Percentiles rank a stretch among this genome's conserved stretches.
phyloP scores from a whole-genome alignment of 2,113 vertebrate species.

The Callopanchax toddi region DNA sequence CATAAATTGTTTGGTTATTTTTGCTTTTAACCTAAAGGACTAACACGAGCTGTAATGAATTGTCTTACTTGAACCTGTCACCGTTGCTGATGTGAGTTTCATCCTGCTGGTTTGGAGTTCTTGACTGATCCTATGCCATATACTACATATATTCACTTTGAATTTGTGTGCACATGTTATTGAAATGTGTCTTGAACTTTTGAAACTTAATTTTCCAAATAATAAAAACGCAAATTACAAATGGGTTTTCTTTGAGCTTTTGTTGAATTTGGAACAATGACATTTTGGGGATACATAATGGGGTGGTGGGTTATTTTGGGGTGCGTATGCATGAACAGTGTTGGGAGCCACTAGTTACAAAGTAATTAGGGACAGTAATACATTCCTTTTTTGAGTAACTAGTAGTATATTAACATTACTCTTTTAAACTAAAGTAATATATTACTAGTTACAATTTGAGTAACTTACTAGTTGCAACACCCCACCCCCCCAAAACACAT shows the following conservation, averaged over 20 bases:
- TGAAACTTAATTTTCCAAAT: slow-evolving; percentile 78
- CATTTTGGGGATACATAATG: no score
- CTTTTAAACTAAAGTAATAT: no score
- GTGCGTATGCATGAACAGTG: no score
- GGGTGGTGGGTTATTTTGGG: no score
- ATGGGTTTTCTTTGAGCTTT: not conserved
- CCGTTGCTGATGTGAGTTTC: slow-evolving; percentile 48
- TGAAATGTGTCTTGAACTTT: slow-evolving; percentile 72
- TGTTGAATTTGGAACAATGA: no score
- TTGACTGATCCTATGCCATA: slow-evolving; percentile 44
- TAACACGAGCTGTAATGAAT: slow-evolving; percentile 50
- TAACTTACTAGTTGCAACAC: no score
- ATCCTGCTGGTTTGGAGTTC: slow-evolving; percentile 54
- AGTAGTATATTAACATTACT: no score
- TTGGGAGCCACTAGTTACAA: no score
- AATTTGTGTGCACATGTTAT: slow-evolving; percentile 69
- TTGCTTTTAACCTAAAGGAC: slow-evolving; percentile 55
- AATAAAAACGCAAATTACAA: slow-evolving; percentile 68
- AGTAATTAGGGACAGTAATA: no score
- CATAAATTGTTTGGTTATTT: slow-evolving; percentile 16
- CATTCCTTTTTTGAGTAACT: no score
- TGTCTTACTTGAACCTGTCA: slow-evolving; percentile 69
- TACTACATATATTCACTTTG: slow-evolving; percentile 46
- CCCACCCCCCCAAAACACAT: no score
- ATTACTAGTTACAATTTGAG: no score